These are phyloP conservation scores for Seriola aureovittata DNA, from an alignment of 2,113 vertebrate species.

Conservation along the genomic window DNA sequence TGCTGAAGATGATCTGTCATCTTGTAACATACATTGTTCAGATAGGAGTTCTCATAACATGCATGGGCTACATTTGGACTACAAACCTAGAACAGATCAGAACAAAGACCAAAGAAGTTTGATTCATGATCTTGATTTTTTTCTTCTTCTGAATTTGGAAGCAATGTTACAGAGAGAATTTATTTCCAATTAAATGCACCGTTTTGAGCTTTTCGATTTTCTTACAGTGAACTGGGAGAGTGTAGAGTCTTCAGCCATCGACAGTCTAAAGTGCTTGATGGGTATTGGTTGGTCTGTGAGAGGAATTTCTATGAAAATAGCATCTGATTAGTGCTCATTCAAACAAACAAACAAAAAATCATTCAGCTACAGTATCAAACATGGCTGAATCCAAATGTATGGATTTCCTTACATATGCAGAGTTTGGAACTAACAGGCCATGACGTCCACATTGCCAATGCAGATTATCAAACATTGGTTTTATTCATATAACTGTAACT, in stretches of 20 bases:
- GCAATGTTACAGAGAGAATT: too few species aligned
- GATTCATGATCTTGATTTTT: neutral
- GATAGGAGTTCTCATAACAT: conserved; percentile 85
- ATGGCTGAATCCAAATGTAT: too few species aligned
- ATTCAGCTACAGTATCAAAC: too few species aligned
- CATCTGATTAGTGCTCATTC: conserved; percentile 5
- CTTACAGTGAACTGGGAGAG: conserved; percentile 60
- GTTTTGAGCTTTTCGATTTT: neutral
- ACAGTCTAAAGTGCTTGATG: conserved; percentile 62
- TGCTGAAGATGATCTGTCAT: conserved; percentile 57
- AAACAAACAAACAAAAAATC: too few species aligned
- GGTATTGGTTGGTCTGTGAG: neutral
- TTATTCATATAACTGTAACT: too few species aligned
- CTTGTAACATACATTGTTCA: conserved; percentile 86
- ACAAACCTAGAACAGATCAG: conserved; percentile 78
- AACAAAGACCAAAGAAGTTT: too few species aligned
- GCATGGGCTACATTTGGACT: conserved; percentile 62
- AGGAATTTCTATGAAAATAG: conserved; percentile 15
- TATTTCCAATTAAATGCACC: too few species aligned
- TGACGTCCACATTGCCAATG: too few species aligned
- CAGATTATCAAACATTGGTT: too few species aligned
- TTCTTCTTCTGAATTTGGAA: too few species aligned
- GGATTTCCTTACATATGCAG: too few species aligned
- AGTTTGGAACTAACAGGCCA: too few species aligned
- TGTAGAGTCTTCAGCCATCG: conserved; percentile 27